Evolutionary conservation across 2,113 vertebrate species (phyloP).

Genomic region (Numenius arquata): DNA sequence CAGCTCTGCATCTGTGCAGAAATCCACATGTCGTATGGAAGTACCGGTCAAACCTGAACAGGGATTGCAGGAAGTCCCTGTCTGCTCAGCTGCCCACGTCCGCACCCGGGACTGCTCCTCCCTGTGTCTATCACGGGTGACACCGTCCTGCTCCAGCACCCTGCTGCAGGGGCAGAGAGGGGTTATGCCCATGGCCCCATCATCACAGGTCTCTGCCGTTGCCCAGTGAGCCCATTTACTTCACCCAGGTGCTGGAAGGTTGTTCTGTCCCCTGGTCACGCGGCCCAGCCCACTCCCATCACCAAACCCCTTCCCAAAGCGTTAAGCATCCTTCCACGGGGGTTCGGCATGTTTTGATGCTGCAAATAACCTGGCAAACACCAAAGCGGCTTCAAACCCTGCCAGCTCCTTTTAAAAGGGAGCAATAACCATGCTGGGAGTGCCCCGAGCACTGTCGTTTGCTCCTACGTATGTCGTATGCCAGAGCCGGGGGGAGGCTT

Average conservation of each 20-base stretch:
- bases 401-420: not conserved
- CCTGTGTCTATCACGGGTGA: not conserved
- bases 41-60: not conserved
- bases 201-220: not conserved
- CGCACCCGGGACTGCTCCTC: not conserved
- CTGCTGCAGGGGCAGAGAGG: not conserved
- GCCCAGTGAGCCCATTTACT: not conserved
- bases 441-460: not conserved
- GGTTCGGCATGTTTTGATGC: not conserved
- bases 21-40: not conserved
- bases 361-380: not conserved
- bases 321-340: not conserved
- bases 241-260: not conserved
- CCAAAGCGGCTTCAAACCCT: not conserved
- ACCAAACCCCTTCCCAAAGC: not conserved
- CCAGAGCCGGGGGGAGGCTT: not conserved
- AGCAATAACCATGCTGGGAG: not conserved
- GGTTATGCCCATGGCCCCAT: not conserved
- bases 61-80: not conserved
- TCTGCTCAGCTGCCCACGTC: accelerated
- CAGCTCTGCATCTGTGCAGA: not conserved
- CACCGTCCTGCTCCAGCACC: accelerated
- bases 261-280: not conserved
- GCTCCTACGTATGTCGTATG: not conserved
- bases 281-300: accelerated